Evolutionary conservation across 2,888 invertebrate species (phyloP), one percentile per base, ranked within the genome.

Genomic region (Maniola hyperantus): DNA sequence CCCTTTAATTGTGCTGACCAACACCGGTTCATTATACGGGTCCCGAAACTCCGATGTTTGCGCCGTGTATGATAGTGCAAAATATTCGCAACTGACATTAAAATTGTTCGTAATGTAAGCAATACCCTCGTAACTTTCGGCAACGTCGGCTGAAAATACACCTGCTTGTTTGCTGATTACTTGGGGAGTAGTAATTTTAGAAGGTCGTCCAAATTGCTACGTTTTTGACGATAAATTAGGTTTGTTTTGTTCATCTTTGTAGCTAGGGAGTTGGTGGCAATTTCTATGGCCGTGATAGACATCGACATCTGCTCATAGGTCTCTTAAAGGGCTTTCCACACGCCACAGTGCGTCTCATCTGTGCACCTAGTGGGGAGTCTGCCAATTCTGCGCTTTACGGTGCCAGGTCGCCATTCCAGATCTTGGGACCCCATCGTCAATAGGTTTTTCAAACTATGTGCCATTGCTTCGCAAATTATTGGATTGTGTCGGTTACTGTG

Each of bases 1-100:
- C 83, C 86, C 85, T 84, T 85, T 84, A 90, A 90, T 89, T 89
- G 87, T 87, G 88, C 90, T 89, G 89, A 89, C 90, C 89, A 82
- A 82, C 80, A 83, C 83, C 82, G 84, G 83, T 86, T 85, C 85
- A 89, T 89, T 87, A 83, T 81, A 79, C 77, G 78, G 76, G 75
- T 77, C 78, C 72, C 74, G 77, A 61, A 77, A 77, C 78, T 76
- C 66, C 74, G 75, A 75, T 74, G 74, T 74, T 76, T 78, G 78
- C 74, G 76, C 75, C 76, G 79, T 82, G 79, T 81, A 79, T 71
- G 71, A 67, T 69, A 70, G 71, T 75, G 72, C 71, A 72, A 75
- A 75, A 76, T 74, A 73, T 73, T 73, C 72, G 61, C 64, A 68
- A 71, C 65, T 64, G 59, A 67, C 70, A 67, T 73, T 71, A 68